Percentiles rank a stretch among this genome's conserved stretches.
phyloP scores from a whole-genome alignment of 2,888 invertebrate genomes.

The Lacanobia wlatinum region DNA sequence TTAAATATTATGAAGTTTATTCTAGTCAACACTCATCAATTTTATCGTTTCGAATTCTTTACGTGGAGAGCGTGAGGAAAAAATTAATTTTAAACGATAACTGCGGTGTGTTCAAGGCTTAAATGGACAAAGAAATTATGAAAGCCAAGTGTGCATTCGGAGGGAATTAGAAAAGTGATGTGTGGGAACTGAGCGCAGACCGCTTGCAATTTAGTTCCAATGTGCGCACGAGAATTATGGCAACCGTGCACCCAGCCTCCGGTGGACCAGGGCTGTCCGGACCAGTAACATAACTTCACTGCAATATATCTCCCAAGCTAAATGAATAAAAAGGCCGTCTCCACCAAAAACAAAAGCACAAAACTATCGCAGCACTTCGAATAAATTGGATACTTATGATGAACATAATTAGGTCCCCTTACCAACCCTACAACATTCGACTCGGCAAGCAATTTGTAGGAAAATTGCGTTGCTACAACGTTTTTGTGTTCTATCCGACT shows the following conservation, averaged over 20 bases:
- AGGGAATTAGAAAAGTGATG: slow-evolving; percentile 87
- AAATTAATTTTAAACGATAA: slow-evolving; percentile 46
- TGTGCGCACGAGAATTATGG: slow-evolving; percentile 86
- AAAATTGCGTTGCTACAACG: slow-evolving; percentile 75
- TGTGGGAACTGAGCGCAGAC: slow-evolving; percentile 84
- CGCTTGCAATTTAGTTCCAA: slow-evolving; percentile 84
- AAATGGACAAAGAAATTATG: slow-evolving; percentile 74
- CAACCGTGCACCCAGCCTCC: slow-evolving; percentile 78
- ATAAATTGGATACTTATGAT: slow-evolving; percentile 52
- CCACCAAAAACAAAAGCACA: slow-evolving; percentile 48
- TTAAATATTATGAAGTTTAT: slow-evolving; percentile 72
- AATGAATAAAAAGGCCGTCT: slow-evolving; percentile 15
- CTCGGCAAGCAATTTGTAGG: slow-evolving; percentile 75
- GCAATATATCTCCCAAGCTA: slow-evolving; percentile 6
- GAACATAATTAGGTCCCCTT: slow-evolving; percentile 56
- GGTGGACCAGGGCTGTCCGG: slow-evolving; percentile 77
- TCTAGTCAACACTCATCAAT: slow-evolving; percentile 66
- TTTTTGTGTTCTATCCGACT: slow-evolving; percentile 74
- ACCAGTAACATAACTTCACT: slow-evolving; percentile 1
- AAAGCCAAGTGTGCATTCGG: slow-evolving; percentile 76
- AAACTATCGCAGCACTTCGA: slow-evolving; percentile 49
- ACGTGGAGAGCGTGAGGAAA: slow-evolving; percentile 51
- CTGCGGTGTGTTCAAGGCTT: slow-evolving; percentile 62
- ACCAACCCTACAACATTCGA: slow-evolving; percentile 66
- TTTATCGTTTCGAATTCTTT: slow-evolving; percentile 58